Percentiles rank a stretch among this genome's conserved stretches.
Evolutionary conservation across 2,797 vertebrate genomes (phyloP).

Genomic region (Amblyraja radiata): DNA sequence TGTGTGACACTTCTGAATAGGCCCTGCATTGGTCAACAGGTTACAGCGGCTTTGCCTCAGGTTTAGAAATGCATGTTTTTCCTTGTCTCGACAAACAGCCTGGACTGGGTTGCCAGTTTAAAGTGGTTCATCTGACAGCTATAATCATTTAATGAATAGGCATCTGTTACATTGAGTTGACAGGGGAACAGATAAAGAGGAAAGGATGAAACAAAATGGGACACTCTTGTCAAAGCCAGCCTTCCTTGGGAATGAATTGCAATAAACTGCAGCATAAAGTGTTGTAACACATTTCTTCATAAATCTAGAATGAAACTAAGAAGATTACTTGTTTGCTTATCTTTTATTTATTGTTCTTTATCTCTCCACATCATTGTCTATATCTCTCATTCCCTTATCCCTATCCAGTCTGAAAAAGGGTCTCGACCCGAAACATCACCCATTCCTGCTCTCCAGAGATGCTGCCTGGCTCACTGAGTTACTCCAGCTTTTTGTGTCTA

Average conservation of each 20-base stretch:
- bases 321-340: not conserved
- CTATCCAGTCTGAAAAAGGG: too few species aligned
- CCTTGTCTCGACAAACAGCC: too few species aligned
- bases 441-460: too few species aligned
- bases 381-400: too few species aligned
- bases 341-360: too few species aligned
- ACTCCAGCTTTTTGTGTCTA: not conserved
- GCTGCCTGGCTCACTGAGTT: too few species aligned
- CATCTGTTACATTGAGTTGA: not conserved
- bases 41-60: too few species aligned
- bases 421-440: too few species aligned
- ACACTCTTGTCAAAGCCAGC: not conserved
- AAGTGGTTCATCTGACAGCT: not conserved
- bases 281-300: not conserved
- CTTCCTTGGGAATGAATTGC: not conserved
- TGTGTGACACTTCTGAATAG: not conserved
- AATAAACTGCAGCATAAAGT: not conserved
- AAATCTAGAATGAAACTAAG: not conserved
- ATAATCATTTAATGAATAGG: not conserved
- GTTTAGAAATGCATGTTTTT: too few species aligned
- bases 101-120: not conserved
- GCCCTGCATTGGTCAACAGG: not conserved
- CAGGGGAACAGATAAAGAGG: too few species aligned
- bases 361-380: too few species aligned
- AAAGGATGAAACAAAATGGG: not conserved